These are phyloP conservation scores for Dicentrarchus labrax DNA, from an alignment of 2,113 vertebrate genomes.

Conservation along the genomic window DNA sequence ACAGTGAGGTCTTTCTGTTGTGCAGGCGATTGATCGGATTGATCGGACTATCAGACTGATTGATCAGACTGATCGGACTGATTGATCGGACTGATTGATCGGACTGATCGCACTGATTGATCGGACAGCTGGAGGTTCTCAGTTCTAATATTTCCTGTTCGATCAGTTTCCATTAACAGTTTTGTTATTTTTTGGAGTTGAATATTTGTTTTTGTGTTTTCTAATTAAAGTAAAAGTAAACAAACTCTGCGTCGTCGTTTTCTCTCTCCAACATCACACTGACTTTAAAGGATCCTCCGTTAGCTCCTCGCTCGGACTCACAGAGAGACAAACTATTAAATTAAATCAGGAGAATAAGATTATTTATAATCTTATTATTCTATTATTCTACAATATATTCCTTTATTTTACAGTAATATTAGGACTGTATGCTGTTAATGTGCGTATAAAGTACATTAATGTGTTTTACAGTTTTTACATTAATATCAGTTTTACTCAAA, in stretches of 20 bases:
- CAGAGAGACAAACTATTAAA: too few species aligned
- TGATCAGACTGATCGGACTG: neutral
- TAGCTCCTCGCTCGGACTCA: too few species aligned
- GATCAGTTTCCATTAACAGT: neutral
- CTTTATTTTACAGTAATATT: too few species aligned
- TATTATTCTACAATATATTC: too few species aligned
- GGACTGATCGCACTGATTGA: neutral
- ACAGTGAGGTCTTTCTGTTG: neutral
- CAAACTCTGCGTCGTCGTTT: neutral
- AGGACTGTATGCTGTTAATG: too few species aligned
- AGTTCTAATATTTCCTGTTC: neutral
- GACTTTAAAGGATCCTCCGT: neutral
- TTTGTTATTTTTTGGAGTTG: neutral
- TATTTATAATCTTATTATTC: too few species aligned
- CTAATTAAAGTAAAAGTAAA: constrained; percentile 18
- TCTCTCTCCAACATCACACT: neutral
- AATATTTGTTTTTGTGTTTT: constrained; percentile 19
- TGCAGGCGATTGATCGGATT: neutral
- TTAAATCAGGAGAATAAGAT: too few species aligned
- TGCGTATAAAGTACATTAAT: too few species aligned
- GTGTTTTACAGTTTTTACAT: too few species aligned
- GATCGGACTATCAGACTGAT: neutral
- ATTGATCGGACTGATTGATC: neutral
- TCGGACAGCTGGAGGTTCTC: neutral
- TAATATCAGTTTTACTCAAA: too few species aligned